phyloP scores from a whole-genome alignment of 2,797 vertebrate species.

The Anguilla marmorata region DNA sequence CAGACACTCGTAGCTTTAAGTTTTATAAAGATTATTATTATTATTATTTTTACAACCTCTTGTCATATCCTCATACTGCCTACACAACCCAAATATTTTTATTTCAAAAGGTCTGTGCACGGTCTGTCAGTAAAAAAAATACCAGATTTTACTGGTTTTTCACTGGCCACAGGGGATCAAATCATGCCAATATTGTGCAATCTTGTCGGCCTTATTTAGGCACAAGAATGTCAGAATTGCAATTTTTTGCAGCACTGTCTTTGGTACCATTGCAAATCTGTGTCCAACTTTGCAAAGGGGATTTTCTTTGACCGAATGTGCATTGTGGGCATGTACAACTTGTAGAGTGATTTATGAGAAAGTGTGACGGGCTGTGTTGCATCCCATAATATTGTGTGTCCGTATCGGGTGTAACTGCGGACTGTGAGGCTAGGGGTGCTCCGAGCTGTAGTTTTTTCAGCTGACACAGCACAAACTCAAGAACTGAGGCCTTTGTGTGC shows the following conservation, averaged over 20 bases:
- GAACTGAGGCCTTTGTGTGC: background rate
- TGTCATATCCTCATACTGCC: background rate
- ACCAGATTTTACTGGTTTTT: background rate
- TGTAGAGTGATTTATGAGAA: background rate
- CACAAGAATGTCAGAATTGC: background rate
- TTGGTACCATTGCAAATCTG: background rate
- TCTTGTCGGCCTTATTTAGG: background rate
- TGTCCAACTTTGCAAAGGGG: background rate
- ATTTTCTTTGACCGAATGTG: background rate
- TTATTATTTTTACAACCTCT: background rate
- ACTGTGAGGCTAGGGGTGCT: background rate
- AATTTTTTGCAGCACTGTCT: background rate
- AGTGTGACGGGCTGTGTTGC: background rate
- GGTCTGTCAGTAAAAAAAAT: background rate
- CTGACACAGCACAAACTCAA: background rate
- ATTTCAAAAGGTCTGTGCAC: background rate
- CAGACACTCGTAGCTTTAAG: background rate
- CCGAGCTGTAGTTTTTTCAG: background rate
- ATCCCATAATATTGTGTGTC: background rate
- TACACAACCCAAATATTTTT: background rate
- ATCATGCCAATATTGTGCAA: constrained; percentile 7
- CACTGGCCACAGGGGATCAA: background rate
- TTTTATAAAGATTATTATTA: background rate
- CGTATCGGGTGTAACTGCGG: background rate
- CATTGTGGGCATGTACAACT: background rate